These are phyloP conservation scores for Oenanthe oenanthe DNA, from an alignment of 2,113 vertebrate genomes.

Conservation along the genomic window DNA sequence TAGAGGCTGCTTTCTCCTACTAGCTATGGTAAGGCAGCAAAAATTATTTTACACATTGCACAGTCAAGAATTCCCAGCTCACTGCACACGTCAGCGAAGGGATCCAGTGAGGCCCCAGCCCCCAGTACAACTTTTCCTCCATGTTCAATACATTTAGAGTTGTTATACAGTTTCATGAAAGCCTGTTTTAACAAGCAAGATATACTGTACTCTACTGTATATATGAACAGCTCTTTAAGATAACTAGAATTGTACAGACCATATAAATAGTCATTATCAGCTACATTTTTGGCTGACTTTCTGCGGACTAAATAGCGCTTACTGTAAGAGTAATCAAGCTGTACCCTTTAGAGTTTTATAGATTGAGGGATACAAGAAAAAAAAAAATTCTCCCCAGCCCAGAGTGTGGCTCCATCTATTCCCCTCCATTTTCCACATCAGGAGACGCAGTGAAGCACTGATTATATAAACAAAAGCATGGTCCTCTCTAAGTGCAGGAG, in stretches of 20 bases:
- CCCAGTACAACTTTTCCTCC: constrained; percentile 24
- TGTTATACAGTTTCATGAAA: constrained; percentile 54
- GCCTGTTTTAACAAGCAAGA: constrained; percentile 62
- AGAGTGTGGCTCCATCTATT: constrained; percentile 1
- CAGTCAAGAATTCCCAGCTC: constrained; percentile 1
- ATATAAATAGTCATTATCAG: constrained; percentile 67
- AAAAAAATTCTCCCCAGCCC: neutral
- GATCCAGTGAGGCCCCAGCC: constrained; percentile 3
- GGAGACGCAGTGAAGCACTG: neutral
- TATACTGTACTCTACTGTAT: constrained; percentile 57
- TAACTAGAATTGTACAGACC: constrained; percentile 54
- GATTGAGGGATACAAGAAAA: constrained; percentile 23
- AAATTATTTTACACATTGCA: neutral
- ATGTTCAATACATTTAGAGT: constrained; percentile 39
- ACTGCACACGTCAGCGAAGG: neutral
- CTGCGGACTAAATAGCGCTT: constrained; percentile 13
- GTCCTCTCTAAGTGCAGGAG: neutral
- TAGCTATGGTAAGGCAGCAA: neutral
- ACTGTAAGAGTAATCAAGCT: constrained; percentile 52
- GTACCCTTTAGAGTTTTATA: constrained; percentile 51
- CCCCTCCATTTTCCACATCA: neutral
- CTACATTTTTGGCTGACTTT: constrained; percentile 66
- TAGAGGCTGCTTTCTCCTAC: neutral
- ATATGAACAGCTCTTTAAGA: constrained; percentile 68
- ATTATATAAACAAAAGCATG: constrained; percentile 30